These are phyloP conservation scores for Acipenser oxyrinchus DNA, from an alignment of 2,797 vertebrate genomes.

Conservation along the genomic window DNA sequence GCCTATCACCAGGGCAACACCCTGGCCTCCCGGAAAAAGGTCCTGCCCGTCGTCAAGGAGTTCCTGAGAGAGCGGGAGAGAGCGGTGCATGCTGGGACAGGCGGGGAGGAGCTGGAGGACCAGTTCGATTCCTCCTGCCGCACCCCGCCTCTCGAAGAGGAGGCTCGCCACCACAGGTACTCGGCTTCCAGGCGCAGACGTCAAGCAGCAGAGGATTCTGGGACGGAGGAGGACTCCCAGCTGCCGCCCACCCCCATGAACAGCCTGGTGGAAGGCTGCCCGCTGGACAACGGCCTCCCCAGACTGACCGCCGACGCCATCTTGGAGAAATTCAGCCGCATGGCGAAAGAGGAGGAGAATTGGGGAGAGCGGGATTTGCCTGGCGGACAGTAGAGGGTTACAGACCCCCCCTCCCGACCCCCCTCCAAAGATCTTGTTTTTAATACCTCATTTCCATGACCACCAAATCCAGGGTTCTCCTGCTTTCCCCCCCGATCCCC, in stretches of 20 bases:
- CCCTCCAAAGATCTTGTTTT: too few species aligned
- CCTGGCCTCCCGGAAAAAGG: slow-evolving; percentile 71
- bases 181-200: not conserved
- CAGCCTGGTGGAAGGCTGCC: slow-evolving; percentile 89
- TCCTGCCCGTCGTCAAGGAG: slow-evolving; percentile 74
- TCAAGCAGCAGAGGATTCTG: not conserved
- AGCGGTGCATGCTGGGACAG: slow-evolving; percentile 22
- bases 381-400: slow-evolving; percentile 21
- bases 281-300: slow-evolving; percentile 73
- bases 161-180: not conserved
- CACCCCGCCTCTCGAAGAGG: not conserved
- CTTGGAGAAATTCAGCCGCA: slow-evolving; percentile 72
- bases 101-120: slow-evolving; percentile 31
- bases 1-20: slow-evolving; percentile 72
- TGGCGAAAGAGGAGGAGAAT: slow-evolving; percentile 39
- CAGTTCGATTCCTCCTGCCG: not conserved
- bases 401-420: not conserved
- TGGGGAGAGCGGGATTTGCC: not conserved
- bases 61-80: slow-evolving; percentile 50
- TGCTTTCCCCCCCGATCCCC: not conserved
- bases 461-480: not conserved
- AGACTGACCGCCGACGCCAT: slow-evolving; percentile 66
- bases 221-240: slow-evolving; percentile 48
- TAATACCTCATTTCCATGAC: not conserved
- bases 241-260: slow-evolving; percentile 86